Conservation (phyloP, 2,113 vertebrate genomes). For the Saimiri boliviensis region DNA sequence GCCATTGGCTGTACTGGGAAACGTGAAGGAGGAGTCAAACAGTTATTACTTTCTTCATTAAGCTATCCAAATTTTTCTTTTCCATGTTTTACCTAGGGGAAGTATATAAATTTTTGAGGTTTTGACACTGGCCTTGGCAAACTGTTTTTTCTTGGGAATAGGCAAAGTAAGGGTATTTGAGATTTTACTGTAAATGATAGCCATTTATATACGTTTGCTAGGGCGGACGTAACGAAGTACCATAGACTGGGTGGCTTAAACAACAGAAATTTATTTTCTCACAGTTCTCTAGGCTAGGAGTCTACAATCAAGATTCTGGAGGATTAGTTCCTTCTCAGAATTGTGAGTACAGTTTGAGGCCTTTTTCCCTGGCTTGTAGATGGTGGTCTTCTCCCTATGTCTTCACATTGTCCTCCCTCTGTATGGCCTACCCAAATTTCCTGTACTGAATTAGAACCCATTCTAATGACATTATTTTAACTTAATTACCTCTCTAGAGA, state of each 20-base stretch:
- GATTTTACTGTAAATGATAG: not conserved
- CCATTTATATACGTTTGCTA: not conserved
- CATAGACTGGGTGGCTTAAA: not conserved
- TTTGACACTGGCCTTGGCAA: constrained; percentile 22
- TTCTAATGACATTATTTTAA: constrained; percentile 15
- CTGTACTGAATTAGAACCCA: not conserved
- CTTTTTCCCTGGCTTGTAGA: not conserved
- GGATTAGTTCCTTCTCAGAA: not conserved
- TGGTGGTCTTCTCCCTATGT: not conserved
- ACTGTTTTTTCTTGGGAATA: not conserved
- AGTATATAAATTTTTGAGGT: constrained; percentile 3
- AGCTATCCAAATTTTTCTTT: constrained; percentile 2
- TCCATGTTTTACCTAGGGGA: not conserved
- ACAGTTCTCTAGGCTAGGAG: not conserved
- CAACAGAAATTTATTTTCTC: constrained; percentile 16
- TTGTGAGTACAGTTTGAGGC: not conserved
- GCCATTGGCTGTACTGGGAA: not conserved
- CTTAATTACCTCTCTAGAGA: constrained; percentile 42
- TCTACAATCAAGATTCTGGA: not conserved
- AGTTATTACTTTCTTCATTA: constrained; percentile 39
- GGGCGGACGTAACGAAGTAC: not conserved
- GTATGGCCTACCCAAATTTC: not conserved
- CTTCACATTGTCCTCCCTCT: not conserved
- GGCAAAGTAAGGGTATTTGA: not conserved
- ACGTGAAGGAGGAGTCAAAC: not conserved